Conservation (phyloP, 2,888 invertebrate genomes). For the Dromius quadrimaculatus region DNA sequence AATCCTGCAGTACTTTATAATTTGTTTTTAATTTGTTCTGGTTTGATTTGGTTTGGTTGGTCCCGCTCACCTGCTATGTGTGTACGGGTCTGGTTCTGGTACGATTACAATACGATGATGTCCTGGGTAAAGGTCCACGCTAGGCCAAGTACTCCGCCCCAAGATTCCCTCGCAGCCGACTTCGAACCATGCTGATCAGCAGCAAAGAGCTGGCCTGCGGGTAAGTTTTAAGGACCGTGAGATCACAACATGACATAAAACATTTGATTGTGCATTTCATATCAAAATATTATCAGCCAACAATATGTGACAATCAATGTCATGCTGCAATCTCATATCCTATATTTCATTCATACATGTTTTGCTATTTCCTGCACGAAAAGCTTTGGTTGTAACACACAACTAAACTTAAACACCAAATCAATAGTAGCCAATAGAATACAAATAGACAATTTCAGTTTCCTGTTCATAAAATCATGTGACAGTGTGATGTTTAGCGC, state of each 20-base stretch:
- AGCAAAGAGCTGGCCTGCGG: conserved; percentile 68
- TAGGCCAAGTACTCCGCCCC: conserved; percentile 70
- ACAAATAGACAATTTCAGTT: too few relatives aligned
- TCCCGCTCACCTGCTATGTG: conserved; percentile 30
- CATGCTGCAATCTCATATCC: background rate
- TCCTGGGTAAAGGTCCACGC: conserved; percentile 63
- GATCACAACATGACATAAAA: conserved; percentile 29
- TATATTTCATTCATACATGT: conserved; percentile 19
- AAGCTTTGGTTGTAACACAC: conserved; percentile 16
- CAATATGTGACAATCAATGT: background rate
- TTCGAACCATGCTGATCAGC: conserved; percentile 53
- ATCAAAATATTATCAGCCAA: too few relatives aligned
- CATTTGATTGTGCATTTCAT: background rate
- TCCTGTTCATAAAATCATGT: background rate
- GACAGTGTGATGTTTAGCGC: conserved; percentile 24
- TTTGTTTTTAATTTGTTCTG: conserved; percentile 35
- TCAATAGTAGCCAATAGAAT: background rate
- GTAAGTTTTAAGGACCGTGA: conserved; percentile 63
- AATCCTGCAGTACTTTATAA: background rate
- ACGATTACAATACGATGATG: conserved; percentile 9
- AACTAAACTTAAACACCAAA: conserved; percentile 25
- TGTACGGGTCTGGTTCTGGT: conserved; percentile 25
- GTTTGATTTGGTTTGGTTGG: conserved; percentile 28
- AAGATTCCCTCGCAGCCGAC: conserved; percentile 75
- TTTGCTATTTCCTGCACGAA: conserved; percentile 32